These are phyloP conservation scores for Aplocera efformata DNA, from an alignment of 2,888 invertebrate genomes.

Conservation along the genomic window DNA sequence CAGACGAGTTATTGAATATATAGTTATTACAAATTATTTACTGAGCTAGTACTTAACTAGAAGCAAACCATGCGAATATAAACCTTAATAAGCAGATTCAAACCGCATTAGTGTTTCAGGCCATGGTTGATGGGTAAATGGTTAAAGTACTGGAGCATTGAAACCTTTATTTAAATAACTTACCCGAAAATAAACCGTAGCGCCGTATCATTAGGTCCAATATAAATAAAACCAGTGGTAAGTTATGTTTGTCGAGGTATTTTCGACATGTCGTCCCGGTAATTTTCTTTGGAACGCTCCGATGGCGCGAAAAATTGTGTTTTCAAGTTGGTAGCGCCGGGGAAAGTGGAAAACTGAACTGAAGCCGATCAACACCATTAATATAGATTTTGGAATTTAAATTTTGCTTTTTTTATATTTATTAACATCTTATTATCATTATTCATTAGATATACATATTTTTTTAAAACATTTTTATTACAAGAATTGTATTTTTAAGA, in stretches of 20 bases:
- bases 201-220: conserved; percentile 13
- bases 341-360: conserved; percentile 39
- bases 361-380: background rate
- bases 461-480: background rate
- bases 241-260: conserved; percentile 48
- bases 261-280: conserved; percentile 54
- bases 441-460: no score
- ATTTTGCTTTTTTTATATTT: no score
- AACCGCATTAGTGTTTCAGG: conserved; percentile 60
- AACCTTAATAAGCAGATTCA: conserved; percentile 47
- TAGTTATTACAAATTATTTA: no score
- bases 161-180: conserved; percentile 18
- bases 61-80: conserved; percentile 47
- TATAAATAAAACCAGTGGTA: conserved; percentile 21
- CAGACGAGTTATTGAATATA: no score
- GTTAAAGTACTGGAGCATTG: conserved; percentile 45
- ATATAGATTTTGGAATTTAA: background rate
- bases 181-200: conserved; percentile 37
- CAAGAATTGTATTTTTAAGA: background rate
- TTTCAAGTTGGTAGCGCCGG: conserved; percentile 53
- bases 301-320: conserved; percentile 71
- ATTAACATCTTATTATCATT: no score
- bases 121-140: conserved; percentile 55
- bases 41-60: no score
- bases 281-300: conserved; percentile 74